A percentile compares a stretch with the other conserved stretches of the same genome.
Evolutionary conservation across 2,797 vertebrate species (phyloP).

Genomic region (Tauraco hartlaubi): DNA sequence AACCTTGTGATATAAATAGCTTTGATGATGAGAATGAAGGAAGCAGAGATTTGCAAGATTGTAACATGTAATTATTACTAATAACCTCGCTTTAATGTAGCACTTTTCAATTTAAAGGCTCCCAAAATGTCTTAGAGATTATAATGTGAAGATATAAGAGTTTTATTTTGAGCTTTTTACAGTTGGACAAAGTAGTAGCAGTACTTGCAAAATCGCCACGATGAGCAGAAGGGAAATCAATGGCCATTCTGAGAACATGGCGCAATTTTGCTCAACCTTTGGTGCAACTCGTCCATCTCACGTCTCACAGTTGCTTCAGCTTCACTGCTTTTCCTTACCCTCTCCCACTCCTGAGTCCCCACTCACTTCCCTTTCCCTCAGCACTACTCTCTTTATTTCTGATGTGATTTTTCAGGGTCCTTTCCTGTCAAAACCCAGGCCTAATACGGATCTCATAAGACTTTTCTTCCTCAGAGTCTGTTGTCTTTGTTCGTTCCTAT

Average conservation of each 20-base stretch:
- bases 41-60: constrained; percentile 7
- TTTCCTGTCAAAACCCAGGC: not conserved
- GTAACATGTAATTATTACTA: constrained; percentile 38
- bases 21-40: constrained; percentile 1
- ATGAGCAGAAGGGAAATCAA: not conserved
- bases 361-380: not conserved
- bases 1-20: constrained; percentile 32
- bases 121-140: not conserved
- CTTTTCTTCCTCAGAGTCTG: not conserved
- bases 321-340: not conserved
- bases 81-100: constrained; percentile 20
- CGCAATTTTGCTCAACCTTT: not conserved
- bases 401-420: not conserved
- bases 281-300: not conserved
- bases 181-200: not conserved
- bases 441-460: not conserved
- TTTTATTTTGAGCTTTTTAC: constrained; percentile 13
- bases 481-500: not conserved
- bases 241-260: not conserved
- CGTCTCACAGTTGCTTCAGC: not conserved
- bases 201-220: not conserved
- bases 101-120: not conserved
- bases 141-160: not conserved
- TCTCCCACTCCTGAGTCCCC: not conserved
- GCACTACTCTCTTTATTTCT: not conserved